phyloP scores from a whole-genome alignment of 37 sponge, comb jelly and placozoan species.

The Halisarca cf. caerulea region DNA sequence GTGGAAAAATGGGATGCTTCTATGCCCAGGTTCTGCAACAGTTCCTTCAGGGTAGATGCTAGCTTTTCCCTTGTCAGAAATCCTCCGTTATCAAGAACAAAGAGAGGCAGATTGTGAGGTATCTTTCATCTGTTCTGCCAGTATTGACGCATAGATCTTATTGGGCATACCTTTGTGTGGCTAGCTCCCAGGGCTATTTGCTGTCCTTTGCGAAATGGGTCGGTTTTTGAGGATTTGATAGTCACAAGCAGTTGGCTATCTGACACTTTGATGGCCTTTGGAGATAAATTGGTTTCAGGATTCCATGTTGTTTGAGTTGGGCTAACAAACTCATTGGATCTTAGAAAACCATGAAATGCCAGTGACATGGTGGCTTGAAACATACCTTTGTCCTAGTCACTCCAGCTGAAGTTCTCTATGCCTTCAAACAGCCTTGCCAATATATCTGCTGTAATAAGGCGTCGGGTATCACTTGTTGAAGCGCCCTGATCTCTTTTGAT shows the following conservation, averaged over 20 bases:
- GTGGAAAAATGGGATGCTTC: background rate
- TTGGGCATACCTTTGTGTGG: slow-evolving; percentile 1
- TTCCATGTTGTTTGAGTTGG: background rate
- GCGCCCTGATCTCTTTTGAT: background rate
- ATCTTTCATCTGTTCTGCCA: too few species aligned
- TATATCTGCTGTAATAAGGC: slow-evolving; percentile 27
- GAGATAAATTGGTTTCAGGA: background rate
- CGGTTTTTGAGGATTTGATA: too few species aligned
- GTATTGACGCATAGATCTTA: background rate
- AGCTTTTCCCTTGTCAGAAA: background rate
- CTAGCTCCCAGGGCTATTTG: background rate
- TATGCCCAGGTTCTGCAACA: background rate
- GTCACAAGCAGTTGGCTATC: background rate
- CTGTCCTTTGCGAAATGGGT: background rate
- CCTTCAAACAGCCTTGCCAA: slow-evolving; percentile 3
- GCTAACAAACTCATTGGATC: slow-evolving; percentile 22
- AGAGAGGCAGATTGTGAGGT: background rate
- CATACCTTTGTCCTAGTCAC: background rate
- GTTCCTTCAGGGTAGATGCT: background rate
- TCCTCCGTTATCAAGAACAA: background rate
- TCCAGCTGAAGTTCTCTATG: background rate
- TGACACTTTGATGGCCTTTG: slow-evolving; percentile 19
- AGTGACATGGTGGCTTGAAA: slow-evolving; percentile 27
- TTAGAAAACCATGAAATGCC: slow-evolving; percentile 48
- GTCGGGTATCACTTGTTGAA: background rate